Evolutionary conservation across 2,888 invertebrate genomes (phyloP).

Genomic region (Macroteleia sp.): DNA sequence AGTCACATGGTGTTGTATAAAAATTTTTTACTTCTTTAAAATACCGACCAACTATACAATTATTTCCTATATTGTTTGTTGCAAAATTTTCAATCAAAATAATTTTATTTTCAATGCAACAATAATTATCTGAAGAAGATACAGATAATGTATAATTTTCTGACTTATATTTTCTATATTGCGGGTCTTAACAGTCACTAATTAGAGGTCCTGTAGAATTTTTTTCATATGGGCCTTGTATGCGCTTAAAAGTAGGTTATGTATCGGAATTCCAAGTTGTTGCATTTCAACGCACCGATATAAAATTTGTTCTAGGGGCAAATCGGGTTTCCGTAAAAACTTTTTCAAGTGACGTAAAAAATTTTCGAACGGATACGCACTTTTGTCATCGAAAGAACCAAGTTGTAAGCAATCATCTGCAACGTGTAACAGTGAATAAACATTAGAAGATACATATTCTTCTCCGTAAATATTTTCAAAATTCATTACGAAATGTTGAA

Average conservation of each 20-base stretch:
- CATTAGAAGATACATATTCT: constrained; percentile 18
- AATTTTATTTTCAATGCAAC: constrained; percentile 8
- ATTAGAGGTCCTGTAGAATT: constrained; percentile 8
- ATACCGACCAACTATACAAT: constrained; percentile 25
- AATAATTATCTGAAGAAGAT: neutral
- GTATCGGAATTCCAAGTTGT: constrained; percentile 4
- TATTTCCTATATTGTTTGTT: constrained; percentile 3
- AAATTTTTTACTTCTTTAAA: constrained; percentile 6
- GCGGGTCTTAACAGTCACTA: neutral
- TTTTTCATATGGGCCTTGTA: constrained; percentile 3
- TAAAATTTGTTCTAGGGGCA: constrained; percentile 24
- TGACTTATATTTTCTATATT: constrained; percentile 18
- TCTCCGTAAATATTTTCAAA: constrained; percentile 5
- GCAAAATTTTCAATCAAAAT: constrained; percentile 26
- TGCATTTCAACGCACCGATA: constrained; percentile 13
- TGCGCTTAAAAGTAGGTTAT: neutral
- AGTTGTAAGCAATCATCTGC: constrained; percentile 6
- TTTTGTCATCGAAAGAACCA: neutral
- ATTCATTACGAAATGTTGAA: neutral
- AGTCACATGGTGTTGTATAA: constrained; percentile 14
- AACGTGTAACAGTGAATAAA: constrained; percentile 23
- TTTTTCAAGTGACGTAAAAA: constrained; percentile 21
- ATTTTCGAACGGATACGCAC: constrained; percentile 34
- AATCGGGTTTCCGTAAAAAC: constrained; percentile 23
- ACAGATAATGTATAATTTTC: constrained; percentile 1